phyloP scores from a whole-genome alignment of 2,888 invertebrate species.

The Amphipoea oculea region DNA sequence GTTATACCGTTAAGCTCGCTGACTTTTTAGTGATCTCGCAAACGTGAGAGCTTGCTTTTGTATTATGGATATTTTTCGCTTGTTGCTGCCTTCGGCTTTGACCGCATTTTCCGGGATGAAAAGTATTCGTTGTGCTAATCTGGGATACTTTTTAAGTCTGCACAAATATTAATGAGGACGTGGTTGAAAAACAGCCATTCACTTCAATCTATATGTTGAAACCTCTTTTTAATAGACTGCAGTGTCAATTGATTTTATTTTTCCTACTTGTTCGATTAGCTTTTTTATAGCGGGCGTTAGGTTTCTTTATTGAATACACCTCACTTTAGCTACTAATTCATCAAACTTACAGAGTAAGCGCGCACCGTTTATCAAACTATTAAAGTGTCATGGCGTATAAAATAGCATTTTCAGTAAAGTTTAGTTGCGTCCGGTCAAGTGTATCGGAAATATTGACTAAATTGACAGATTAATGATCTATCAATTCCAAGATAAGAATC shows the following conservation, averaged over 20 bases:
- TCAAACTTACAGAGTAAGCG: neutral
- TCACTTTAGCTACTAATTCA: slow-evolving; percentile 2
- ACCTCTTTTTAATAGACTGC: neutral
- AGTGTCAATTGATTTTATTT: neutral
- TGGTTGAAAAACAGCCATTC: neutral
- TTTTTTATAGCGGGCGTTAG: neutral
- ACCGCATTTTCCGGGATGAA: slow-evolving; percentile 8
- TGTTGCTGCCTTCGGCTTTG: neutral
- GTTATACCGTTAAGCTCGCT: slow-evolving; percentile 27
- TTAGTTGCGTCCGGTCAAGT: slow-evolving; percentile 25
- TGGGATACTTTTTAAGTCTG: neutral
- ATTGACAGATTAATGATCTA: slow-evolving; percentile 64
- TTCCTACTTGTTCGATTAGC: neutral
- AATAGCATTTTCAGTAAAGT: slow-evolving; percentile 37
- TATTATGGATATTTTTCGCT: slow-evolving; percentile 10
- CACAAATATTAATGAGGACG: too few relatives aligned
- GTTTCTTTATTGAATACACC: neutral
- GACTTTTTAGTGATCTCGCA: slow-evolving; percentile 33
- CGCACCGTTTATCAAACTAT: slow-evolving; percentile 11
- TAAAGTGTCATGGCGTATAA: slow-evolving; percentile 22
- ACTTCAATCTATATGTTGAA: neutral
- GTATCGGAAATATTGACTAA: slow-evolving; percentile 55
- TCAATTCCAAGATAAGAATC: slow-evolving; percentile 63
- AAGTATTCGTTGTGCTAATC: neutral
- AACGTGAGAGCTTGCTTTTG: slow-evolving; percentile 27